phyloP scores from a whole-genome alignment of 2,888 invertebrate genomes.

The Callyntrura guangdongensis region DNA sequence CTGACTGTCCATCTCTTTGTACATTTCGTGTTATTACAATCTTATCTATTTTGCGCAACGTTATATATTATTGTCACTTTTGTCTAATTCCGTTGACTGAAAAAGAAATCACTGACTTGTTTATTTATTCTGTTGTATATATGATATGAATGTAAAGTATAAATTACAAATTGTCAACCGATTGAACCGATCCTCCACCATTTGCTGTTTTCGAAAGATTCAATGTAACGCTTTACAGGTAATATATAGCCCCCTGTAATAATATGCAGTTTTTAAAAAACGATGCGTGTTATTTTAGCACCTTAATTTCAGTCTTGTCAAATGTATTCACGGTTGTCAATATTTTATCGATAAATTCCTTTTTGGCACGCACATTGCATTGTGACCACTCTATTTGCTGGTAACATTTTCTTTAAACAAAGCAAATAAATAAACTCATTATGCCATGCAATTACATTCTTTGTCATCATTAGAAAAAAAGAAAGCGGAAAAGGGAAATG shows the following conservation, averaged over 20 bases:
- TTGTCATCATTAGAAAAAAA: constrained; percentile 18
- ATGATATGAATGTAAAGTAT: not conserved
- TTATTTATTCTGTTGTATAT: not conserved
- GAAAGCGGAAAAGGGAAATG: constrained; percentile 36
- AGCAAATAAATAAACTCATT: not conserved
- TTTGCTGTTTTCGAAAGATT: too few relatives aligned
- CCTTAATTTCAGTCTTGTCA: too few relatives aligned
- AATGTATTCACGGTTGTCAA: too few relatives aligned
- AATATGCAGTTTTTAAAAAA: too few relatives aligned
- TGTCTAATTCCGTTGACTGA: not conserved
- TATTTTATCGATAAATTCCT: too few relatives aligned
- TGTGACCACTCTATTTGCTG: too few relatives aligned
- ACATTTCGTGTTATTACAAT: too few relatives aligned
- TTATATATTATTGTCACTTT: too few relatives aligned
- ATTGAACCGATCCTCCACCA: not conserved
- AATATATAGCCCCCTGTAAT: too few relatives aligned
- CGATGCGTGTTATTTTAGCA: too few relatives aligned
- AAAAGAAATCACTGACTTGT: not conserved
- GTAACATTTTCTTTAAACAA: not conserved
- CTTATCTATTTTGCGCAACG: not conserved
- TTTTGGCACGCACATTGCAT: too few relatives aligned
- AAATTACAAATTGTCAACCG: not conserved
- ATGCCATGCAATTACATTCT: not conserved
- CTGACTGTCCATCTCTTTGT: not conserved
- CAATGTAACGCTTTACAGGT: too few relatives aligned